A percentile compares a stretch with the other conserved stretches of the same genome.
Evolutionary conservation across 2,113 vertebrate genomes (phyloP).

Genomic region (Grus americana): DNA sequence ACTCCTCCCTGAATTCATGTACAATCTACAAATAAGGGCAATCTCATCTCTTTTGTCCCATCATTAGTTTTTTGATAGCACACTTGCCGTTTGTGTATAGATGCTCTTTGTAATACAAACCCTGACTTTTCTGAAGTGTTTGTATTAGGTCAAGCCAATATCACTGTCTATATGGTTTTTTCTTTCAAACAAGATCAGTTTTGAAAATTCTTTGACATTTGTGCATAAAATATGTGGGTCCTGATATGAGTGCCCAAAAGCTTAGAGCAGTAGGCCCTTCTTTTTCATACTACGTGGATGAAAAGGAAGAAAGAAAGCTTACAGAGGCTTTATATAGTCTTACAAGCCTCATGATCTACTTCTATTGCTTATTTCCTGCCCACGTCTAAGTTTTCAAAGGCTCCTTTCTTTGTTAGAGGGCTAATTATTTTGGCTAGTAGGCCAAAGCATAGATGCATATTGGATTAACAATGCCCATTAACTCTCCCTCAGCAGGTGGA

Average conservation of each 20-base stretch:
- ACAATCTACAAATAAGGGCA: conserved; percentile 49
- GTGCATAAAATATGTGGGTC: not conserved
- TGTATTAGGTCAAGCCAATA: conserved; percentile 55
- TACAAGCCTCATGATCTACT: not conserved
- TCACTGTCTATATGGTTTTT: conserved; percentile 59
- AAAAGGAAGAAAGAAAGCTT: conserved; percentile 32
- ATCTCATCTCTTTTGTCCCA: conserved; percentile 52
- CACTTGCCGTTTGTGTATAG: conserved; percentile 41
- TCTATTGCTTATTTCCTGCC: conserved; percentile 25
- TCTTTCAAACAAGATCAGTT: conserved; percentile 55
- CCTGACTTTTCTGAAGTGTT: conserved; percentile 36
- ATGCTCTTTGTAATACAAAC: conserved; percentile 71
- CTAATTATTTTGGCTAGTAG: conserved; percentile 30
- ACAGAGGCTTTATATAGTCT: not conserved
- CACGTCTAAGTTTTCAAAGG: not conserved
- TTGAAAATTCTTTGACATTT: conserved; percentile 9
- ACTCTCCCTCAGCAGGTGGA: conserved; percentile 21
- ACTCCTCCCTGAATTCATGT: conserved; percentile 30
- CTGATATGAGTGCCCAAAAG: not conserved
- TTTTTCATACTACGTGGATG: not conserved
- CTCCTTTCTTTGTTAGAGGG: not conserved
- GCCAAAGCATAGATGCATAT: conserved; percentile 15
- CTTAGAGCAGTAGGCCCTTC: not conserved
- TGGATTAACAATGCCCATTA: conserved; percentile 16
- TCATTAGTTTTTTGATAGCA: conserved; percentile 65